These are phyloP conservation scores for Zeuzera pyrina DNA, from an alignment of 2,888 invertebrate species.

Conservation along the genomic window DNA sequence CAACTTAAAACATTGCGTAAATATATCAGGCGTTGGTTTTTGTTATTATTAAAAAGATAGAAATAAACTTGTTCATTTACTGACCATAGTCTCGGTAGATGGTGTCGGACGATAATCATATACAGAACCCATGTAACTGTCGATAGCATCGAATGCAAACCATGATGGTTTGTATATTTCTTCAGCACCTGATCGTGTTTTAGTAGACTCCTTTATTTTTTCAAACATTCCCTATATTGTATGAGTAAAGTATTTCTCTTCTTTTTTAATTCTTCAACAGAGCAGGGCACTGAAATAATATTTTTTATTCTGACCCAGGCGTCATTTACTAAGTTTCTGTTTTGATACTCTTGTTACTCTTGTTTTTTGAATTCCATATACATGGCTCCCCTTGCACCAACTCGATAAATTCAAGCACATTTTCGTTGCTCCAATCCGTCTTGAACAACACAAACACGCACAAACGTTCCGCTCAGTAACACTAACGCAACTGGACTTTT, in stretches of 20 bases:
- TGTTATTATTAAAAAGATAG: too few species aligned
- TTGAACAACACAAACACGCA: neutral
- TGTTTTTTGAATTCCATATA: neutral
- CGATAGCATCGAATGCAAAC: constrained; percentile 1
- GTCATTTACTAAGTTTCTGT: neutral
- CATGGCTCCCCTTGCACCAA: neutral
- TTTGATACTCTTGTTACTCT: neutral
- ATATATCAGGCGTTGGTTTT: too few species aligned
- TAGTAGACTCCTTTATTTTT: neutral
- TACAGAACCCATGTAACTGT: neutral
- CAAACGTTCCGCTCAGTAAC: neutral
- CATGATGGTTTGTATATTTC: neutral
- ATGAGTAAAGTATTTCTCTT: neutral
- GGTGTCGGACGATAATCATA: neutral
- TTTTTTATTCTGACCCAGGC: neutral
- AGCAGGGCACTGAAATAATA: neutral
- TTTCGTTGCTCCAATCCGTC: constrained; percentile 1
- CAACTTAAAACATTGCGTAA: too few species aligned
- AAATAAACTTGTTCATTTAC: too few species aligned
- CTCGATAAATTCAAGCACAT: neutral
- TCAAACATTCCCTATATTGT: neutral
- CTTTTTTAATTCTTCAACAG: constrained; percentile 1
- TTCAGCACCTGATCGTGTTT: neutral
- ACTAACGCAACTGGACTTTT: neutral
- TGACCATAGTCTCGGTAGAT: neutral